Evolutionary conservation across 2,113 vertebrate species (phyloP).

Genomic region (Thymallus thymallus): DNA sequence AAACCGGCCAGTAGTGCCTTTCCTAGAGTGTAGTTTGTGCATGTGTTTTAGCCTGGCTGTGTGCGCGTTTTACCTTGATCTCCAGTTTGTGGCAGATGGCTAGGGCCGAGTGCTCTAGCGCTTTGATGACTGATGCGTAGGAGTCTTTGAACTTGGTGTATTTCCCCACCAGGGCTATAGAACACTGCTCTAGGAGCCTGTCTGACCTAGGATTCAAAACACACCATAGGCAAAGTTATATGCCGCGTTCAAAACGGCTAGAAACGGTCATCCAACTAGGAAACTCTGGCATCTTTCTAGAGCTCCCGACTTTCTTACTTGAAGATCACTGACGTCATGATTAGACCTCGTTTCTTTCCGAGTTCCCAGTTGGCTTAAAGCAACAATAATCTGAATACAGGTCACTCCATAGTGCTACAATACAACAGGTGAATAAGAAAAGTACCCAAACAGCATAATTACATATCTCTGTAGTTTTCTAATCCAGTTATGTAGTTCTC

Average conservation of each 20-base stretch:
- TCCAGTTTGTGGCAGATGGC: slow-evolving; percentile 95
- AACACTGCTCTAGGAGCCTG: slow-evolving; percentile 86
- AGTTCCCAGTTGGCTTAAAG: too few species aligned
- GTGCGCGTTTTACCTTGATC: slow-evolving; percentile 79
- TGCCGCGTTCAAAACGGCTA: too few species aligned
- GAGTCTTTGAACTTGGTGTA: slow-evolving; percentile 98
- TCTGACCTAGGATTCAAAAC: slow-evolving; percentile 78
- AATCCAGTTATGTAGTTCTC: too few species aligned
- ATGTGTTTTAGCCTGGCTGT: not conserved
- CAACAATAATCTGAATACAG: not conserved
- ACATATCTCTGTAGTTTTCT: too few species aligned
- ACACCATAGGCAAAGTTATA: not conserved
- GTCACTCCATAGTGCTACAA: not conserved
- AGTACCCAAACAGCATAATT: too few species aligned
- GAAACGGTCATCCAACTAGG: too few species aligned
- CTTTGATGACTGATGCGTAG: slow-evolving; percentile 95
- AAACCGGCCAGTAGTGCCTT: too few species aligned
- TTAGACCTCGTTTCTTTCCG: too few species aligned
- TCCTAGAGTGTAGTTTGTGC: too few species aligned
- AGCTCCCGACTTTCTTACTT: too few species aligned
- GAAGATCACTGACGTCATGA: too few species aligned
- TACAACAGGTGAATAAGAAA: not conserved
- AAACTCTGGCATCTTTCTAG: too few species aligned
- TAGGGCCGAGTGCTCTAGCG: slow-evolving; percentile 92
- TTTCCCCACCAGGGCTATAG: slow-evolving; percentile 92